These are phyloP conservation scores for Phthorimaea operculella DNA, from an alignment of 1,140 invertebrate species.

Conservation along the genomic window DNA sequence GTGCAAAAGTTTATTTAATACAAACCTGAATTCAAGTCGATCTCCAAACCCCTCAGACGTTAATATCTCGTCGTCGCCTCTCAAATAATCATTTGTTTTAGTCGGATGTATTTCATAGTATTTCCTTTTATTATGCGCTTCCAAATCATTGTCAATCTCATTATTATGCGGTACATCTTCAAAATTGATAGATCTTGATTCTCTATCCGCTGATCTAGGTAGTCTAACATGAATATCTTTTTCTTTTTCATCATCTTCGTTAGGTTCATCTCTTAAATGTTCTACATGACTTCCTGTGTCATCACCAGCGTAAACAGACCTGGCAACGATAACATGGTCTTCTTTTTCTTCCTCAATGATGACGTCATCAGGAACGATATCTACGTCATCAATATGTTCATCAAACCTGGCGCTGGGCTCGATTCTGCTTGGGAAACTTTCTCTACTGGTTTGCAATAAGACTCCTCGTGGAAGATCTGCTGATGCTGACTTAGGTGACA, in stretches of 20 bases:
- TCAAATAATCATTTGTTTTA: conserved; percentile 44
- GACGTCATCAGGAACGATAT: conserved; percentile 39
- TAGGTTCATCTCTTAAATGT: conserved; percentile 24
- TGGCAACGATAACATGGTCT: conserved; percentile 42
- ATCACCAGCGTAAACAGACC: conserved; percentile 36
- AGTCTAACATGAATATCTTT: conserved; percentile 40
- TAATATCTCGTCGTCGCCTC: conserved; percentile 41
- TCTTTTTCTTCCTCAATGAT: conserved; percentile 28
- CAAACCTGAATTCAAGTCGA: conserved; percentile 40
- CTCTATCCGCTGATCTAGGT: conserved; percentile 52
- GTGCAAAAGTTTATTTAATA: neutral
- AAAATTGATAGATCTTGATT: conserved; percentile 51
- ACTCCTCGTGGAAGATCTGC: conserved; percentile 25
- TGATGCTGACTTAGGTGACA: conserved; percentile 67
- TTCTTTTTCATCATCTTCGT: conserved; percentile 34
- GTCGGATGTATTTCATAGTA: conserved; percentile 64
- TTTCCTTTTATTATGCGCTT: conserved; percentile 56
- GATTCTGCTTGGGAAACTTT: conserved; percentile 56
- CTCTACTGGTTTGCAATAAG: conserved; percentile 43
- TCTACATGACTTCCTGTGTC: conserved; percentile 23
- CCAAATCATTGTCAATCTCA: conserved; percentile 58
- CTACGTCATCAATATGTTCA: conserved; percentile 43
- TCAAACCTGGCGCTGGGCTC: conserved; percentile 53
- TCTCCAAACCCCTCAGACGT: conserved; percentile 49
- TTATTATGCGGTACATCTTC: conserved; percentile 58